These are phyloP conservation scores for Ethmia dodecea DNA, from an alignment of 2,888 invertebrate species.

Conservation along the genomic window DNA sequence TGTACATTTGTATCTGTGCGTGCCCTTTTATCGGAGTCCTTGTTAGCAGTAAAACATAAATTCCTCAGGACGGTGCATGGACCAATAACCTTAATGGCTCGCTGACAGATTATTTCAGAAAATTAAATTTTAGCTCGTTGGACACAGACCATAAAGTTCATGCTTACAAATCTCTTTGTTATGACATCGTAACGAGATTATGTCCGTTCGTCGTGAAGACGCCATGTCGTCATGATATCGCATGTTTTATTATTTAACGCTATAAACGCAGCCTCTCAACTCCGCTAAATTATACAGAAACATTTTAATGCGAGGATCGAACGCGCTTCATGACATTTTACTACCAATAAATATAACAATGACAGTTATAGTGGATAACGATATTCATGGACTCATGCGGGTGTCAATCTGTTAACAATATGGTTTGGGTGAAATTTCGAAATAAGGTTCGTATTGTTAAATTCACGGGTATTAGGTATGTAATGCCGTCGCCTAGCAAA, in stretches of 20 bases:
- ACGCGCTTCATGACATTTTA: slow-evolving; percentile 49
- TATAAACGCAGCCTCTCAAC: slow-evolving; percentile 43
- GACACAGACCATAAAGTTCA: slow-evolving; percentile 75
- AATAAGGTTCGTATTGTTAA: slow-evolving; percentile 21
- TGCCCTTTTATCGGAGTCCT: too few relatives aligned
- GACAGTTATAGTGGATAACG: slow-evolving; percentile 41
- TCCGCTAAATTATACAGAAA: slow-evolving; percentile 54
- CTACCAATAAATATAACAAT: slow-evolving; percentile 55
- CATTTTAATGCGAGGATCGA: slow-evolving; percentile 52
- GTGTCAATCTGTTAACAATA: slow-evolving; percentile 37
- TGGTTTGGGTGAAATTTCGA: slow-evolving; percentile 22
- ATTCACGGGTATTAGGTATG: neutral
- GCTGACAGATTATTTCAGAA: slow-evolving; percentile 75
- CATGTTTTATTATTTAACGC: slow-evolving; percentile 69
- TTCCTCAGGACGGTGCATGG: slow-evolving; percentile 46
- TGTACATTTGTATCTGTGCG: too few relatives aligned
- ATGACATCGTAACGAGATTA: slow-evolving; percentile 77
- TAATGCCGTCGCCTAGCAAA: slow-evolving; percentile 1
- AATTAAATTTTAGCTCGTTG: slow-evolving; percentile 77
- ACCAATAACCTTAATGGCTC: slow-evolving; percentile 71
- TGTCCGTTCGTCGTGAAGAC: slow-evolving; percentile 71
- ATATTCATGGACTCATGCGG: slow-evolving; percentile 49
- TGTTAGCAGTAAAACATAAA: slow-evolving; percentile 45
- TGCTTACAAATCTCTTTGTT: slow-evolving; percentile 78
- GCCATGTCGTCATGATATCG: slow-evolving; percentile 58